Base-by-base conservation (phyloP, 2,113 vertebrate species). In the Entelurus aequoreus region DNA sequence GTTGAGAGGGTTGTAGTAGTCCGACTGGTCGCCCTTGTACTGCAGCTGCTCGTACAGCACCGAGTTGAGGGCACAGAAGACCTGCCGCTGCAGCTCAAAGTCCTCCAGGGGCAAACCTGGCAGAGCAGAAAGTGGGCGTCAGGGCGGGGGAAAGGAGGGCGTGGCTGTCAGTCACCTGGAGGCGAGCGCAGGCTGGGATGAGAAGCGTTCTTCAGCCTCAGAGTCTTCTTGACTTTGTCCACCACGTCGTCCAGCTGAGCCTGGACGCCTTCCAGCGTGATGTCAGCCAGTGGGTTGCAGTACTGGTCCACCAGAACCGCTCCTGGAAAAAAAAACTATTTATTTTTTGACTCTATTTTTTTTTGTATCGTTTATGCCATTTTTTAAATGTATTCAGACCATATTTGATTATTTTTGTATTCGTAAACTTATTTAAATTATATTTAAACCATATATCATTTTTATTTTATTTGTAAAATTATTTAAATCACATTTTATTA, bases 1-100 rank as follows among this genome's bases (percentile, higher is more conserved):
- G 82, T 99, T 99, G 46, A 98, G 90, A 16, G 95, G 95, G 52
- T 98, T 99, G 68, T 98, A 98, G 78, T 96, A 98, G 84, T 99
- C 96, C 53, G 92, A 89, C 56, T 96, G 95, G 0, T 99, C 98
- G 47, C 97, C 97, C 84, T 94, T 96, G 86, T 94, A 98, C 40
- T 96, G 94, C 52, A 98, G 88, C 54, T 98, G 96, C 75, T 97
- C 94, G 0, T 95, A 99, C 0, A 99, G 80, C 69, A 98, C 94
- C 1, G 90, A 87, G 78, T 99, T 99, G 65, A 99, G 89, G 28
- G 94, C 94, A 14, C 90, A 93, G 6, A 98, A 84, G n/a, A 93
- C 92, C 80, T 99, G 96, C 60, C 92, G 90, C 89, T 99, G 95
- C 51, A 95, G 92, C 19, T 95, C 95, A 54, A 94, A 84, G 74